Evolutionary conservation across 2,797 vertebrate genomes (phyloP).

Genomic region (Helarctos malayanus): DNA sequence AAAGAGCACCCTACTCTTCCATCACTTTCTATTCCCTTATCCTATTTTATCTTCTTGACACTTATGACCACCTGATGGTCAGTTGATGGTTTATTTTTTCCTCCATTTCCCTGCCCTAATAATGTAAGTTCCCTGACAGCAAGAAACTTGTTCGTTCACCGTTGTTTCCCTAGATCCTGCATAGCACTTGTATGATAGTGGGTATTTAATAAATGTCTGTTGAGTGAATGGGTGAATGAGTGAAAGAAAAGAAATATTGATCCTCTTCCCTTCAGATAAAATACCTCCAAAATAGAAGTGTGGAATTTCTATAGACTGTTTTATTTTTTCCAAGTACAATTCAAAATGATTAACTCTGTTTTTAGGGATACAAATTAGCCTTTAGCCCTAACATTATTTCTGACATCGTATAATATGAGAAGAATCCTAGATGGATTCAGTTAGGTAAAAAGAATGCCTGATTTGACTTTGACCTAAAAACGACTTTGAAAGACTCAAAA

Average conservation of each 20-base stretch:
- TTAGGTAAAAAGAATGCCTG: background rate
- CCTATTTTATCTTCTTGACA: background rate
- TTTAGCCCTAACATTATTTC: background rate
- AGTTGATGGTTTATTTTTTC: background rate
- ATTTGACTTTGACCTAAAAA: slow-evolving; percentile 14
- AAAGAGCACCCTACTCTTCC: background rate
- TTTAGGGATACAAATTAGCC: background rate
- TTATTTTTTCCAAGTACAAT: background rate
- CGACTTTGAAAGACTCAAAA: slow-evolving; percentile 14
- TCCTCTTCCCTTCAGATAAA: background rate
- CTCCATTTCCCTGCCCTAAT: background rate
- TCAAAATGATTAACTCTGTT: slow-evolving; percentile 1
- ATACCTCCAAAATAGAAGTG: background rate
- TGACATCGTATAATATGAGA: background rate
- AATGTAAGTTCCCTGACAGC: background rate
- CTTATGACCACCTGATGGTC: background rate
- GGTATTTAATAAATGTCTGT: background rate
- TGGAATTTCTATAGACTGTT: background rate
- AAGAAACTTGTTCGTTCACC: background rate
- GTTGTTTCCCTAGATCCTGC: background rate
- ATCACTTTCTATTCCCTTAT: background rate
- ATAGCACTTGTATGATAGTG: background rate
- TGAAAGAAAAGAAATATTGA: background rate
- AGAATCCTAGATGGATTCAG: background rate
- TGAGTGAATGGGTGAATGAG: background rate